Base-by-base conservation (phyloP, 2,888 invertebrate genomes). In the Cephus runcator region DNA sequence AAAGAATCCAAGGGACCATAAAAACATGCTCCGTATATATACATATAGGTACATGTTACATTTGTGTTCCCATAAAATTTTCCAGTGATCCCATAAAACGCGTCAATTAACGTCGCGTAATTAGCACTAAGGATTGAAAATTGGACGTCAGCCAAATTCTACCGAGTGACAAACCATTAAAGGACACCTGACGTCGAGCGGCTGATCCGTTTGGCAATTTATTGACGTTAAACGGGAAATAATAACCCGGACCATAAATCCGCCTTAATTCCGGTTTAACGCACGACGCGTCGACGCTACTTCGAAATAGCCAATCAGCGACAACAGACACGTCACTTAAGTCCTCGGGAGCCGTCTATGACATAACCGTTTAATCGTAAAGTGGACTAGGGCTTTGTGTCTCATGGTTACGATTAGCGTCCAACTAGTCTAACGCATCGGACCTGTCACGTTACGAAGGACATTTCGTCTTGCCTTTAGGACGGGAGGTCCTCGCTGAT, bases 191-290 rank as follows among this genome's bases (percentile, higher is more conserved):
- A 56, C 56, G 56, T 56, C 12, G 71, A 31, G 71, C 15, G 3
- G 33, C 23, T 34, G 23, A 31, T 23, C 68, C 31, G 30, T 12
- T 83, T 83, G 85, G 83, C 86, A 86, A 86, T 87, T 87, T 83
- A 86, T 82, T 84, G 83, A 82, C 85, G 84, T 85, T 87, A 85
- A 87, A 84, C 85, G 84, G 84, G 84, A 87, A 86, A 86, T 86
- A 87, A 87, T 84, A 85, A 86, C 84, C 82, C 82, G 77, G 82
- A 83, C 85, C 83, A 86, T 87, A 87, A 87, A 87, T 86, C 84
- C 85, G 84, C 86, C 85, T 85, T 86, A 87, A 87, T 85, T 87
- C 84, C 85, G 83, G 83, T 31, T 71, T 71, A 33, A 71, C 30
- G 23, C 56, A 15, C 71, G 71, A 71, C 33, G 71, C 71, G 33